Evolutionary conservation across 2,888 invertebrate species (phyloP), one percentile per base, ranked within the genome.

Genomic region (Orthosia incerta): DNA sequence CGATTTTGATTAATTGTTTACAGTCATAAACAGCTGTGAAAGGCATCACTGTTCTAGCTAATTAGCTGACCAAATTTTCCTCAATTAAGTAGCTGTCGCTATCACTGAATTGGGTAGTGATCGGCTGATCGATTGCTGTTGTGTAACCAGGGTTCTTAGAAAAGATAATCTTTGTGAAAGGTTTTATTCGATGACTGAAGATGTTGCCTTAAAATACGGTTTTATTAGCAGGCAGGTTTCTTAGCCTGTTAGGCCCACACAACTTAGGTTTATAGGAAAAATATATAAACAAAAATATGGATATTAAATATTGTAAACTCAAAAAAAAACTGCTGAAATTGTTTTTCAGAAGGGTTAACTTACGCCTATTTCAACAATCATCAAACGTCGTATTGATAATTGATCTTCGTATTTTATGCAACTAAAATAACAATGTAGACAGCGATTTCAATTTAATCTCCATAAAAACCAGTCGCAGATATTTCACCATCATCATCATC

Each of bases 1-100:
- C 16, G 45, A 65, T 73, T 75, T 75, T 79, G 74, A 84, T 81
- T 76, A 86, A 86, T 84, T 79, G 82, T 82, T 73, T 72, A 78
- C 64, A 76, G 50, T 4, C 55, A 46, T 64, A 59, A 70, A 56
- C 65, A 66, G 77, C 76, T 82, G 82, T 65, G 69, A 70, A 67
- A 73, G 71, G 64, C 74, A 82, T 66, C 71, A 53, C 63, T 66
- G 75, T 79, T 81, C 67, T 72, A 70, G 62, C 48, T 85, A 86
- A 86, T 84, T 76, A 78, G 57, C 77, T 60, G 76, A 68, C 70
- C 69, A 79, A 81, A 85, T 76, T 70, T 78, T 72, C 70, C 77
- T 63, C 64, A 80, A 74, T 76, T 76, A 71, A 70, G 56, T 53
- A 26, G 39, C 64, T 67, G 78, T 82, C 66, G 12, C 18, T 69